These are phyloP conservation scores for Etheostoma cragini DNA, from an alignment of 2,113 vertebrate genomes.

Conservation along the genomic window DNA sequence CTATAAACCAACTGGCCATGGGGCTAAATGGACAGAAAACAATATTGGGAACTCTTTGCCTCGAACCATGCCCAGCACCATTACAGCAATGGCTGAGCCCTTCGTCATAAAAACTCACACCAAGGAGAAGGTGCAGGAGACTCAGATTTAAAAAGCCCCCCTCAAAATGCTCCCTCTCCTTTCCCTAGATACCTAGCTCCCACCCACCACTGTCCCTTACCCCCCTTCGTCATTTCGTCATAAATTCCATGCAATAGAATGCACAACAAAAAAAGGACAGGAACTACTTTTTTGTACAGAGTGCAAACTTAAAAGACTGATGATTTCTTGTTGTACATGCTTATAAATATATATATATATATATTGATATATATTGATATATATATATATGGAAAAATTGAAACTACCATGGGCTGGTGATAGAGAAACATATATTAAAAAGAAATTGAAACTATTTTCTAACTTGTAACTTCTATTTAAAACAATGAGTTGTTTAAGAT, in stretches of 20 bases:
- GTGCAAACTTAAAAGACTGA: conserved; percentile 89
- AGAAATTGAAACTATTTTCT: conserved; percentile 93
- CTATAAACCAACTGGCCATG: conserved; percentile 86
- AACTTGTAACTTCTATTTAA: conserved; percentile 97
- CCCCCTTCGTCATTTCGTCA: conserved; percentile 65
- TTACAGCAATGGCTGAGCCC: conserved; percentile 89
- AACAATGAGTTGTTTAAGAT: conserved; percentile 86
- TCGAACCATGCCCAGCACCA: conserved; percentile 90
- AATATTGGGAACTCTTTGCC: conserved; percentile 94
- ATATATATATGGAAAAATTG: conserved; percentile 82
- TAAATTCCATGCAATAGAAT: conserved; percentile 94
- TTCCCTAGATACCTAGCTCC: conserved; percentile 41
- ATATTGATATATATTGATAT: neutral
- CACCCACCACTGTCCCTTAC: conserved; percentile 47
- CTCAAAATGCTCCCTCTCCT: conserved; percentile 26
- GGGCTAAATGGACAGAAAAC: conserved; percentile 97
- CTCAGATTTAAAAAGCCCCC: conserved; percentile 90
- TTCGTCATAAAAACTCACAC: conserved; percentile 94
- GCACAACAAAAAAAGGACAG: conserved; percentile 89
- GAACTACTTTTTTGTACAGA: conserved; percentile 92
- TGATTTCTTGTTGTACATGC: conserved; percentile 94
- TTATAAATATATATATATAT: conserved; percentile 83
- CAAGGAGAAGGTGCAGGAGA: conserved; percentile 99
- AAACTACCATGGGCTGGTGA: conserved; percentile 92
- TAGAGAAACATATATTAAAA: conserved; percentile 92